Conservation (phyloP, 2,797 vertebrate genomes). For the Lindbergichthys nudifrons region DNA sequence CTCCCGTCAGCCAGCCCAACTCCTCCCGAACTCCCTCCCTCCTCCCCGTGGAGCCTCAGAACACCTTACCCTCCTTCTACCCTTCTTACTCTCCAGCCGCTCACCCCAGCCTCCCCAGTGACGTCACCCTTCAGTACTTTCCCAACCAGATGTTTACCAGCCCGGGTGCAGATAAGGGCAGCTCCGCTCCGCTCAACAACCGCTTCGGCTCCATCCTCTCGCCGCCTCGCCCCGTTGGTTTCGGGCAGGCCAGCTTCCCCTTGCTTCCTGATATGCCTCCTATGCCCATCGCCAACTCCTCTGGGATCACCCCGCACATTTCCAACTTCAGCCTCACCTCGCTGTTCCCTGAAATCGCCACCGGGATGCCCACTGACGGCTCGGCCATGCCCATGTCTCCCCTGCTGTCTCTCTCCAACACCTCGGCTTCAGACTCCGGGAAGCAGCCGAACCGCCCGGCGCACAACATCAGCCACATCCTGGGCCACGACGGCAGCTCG, state of each 20-base stretch:
- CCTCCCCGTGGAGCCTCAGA: conserved; percentile 96
- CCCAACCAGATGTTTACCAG: conserved; percentile 99
- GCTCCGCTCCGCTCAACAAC: conserved; percentile 92
- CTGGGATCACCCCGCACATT: conserved; percentile 91
- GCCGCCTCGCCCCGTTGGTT: conserved; percentile 95
- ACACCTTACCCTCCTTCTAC: conserved; percentile 96
- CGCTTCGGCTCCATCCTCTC: conserved; percentile 98
- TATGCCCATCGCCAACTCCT: conserved; percentile 95
- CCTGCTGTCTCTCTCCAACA: conserved; percentile 94
- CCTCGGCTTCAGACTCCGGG: conserved; percentile 91
- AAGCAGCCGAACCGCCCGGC: conserved; percentile 98
- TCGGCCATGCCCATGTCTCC: conserved; percentile 96
- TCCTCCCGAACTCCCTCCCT: conserved; percentile 92
- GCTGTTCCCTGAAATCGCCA: conserved; percentile 97
- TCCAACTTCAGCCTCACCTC: conserved; percentile 98
- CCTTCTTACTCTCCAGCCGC: conserved; percentile 97
- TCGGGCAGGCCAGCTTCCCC: conserved; percentile 96
- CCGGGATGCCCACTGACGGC: conserved; percentile 94
- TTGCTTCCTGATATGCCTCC: conserved; percentile 97
- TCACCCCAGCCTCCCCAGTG: conserved; percentile 95
- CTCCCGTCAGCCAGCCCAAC: conserved; percentile 93
- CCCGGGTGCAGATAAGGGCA: conserved; percentile 93
- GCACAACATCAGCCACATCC: conserved; percentile 99
- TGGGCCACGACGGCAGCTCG: conserved; percentile 98
- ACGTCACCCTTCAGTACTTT: conserved; percentile 97